These are phyloP conservation scores for Danio rerio DNA, from an alignment of 2,113 vertebrate genomes.

Conservation along the genomic window DNA sequence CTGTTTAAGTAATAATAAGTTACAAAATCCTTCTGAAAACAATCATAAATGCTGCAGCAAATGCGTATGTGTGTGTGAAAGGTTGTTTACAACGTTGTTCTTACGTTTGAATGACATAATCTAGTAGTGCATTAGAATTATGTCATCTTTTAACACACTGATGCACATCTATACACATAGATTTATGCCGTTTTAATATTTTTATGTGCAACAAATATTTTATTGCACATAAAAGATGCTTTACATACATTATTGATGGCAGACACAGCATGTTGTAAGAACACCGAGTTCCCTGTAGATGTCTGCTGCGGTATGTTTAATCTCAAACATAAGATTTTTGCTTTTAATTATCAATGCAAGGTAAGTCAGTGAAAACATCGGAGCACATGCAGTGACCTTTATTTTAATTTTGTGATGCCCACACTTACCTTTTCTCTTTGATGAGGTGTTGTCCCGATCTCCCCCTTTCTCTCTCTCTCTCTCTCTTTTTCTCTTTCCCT, in stretches of 20 bases:
- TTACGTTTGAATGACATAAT: neutral
- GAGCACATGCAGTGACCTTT: neutral
- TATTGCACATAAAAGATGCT: conserved; percentile 35
- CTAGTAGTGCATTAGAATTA: neutral
- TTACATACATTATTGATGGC: conserved; percentile 42
- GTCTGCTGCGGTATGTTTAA: neutral
- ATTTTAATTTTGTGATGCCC: neutral
- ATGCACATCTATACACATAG: neutral
- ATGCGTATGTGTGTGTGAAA: neutral
- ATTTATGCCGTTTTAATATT: neutral
- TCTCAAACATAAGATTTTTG: neutral
- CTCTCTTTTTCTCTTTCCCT: conserved; percentile 7
- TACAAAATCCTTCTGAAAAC: neutral
- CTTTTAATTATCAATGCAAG: neutral
- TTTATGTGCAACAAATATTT: neutral
- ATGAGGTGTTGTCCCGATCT: conserved; percentile 44
- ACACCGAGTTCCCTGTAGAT: conserved; percentile 14
- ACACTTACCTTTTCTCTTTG: conserved; percentile 59
- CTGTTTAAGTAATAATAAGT: neutral
- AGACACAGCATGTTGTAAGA: conserved; percentile 21
- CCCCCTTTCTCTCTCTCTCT: conserved; percentile 33
- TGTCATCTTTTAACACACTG: neutral
- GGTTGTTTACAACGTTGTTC: neutral
- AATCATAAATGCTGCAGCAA: neutral
- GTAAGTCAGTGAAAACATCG: neutral